A percentile compares a stretch with the other conserved stretches of the same genome.
Conservation (phyloP, 1,140 invertebrate species). For the Brachystomella parvula region DNA sequence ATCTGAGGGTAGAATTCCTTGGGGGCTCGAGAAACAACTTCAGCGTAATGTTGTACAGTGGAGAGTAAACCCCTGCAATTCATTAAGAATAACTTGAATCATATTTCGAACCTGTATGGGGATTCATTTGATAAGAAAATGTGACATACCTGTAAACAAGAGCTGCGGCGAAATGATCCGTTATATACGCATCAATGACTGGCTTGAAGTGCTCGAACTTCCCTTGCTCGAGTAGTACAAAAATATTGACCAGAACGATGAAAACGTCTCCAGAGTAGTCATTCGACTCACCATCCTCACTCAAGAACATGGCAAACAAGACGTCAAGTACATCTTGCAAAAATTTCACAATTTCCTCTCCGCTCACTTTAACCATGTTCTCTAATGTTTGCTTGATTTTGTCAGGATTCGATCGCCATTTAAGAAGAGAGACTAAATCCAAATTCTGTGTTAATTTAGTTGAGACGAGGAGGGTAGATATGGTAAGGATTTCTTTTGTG, state of each 20-base stretch:
- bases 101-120: no score
- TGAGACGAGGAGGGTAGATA: slow-evolving; percentile 78
- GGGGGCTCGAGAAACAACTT: slow-evolving; percentile 60
- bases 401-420: slow-evolving; percentile 68
- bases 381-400: slow-evolving; percentile 62
- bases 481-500: slow-evolving; percentile 71
- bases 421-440: slow-evolving; percentile 75
- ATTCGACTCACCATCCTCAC: slow-evolving; percentile 80
- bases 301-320: slow-evolving; percentile 87
- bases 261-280: slow-evolving; percentile 65
- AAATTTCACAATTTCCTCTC: slow-evolving; percentile 93
- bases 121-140: no score
- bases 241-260: slow-evolving; percentile 76
- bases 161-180: slow-evolving; percentile 88
- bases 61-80: slow-evolving; percentile 67
- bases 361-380: slow-evolving; percentile 66
- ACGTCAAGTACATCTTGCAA: slow-evolving; percentile 91
- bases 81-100: no score
- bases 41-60: slow-evolving; percentile 83
- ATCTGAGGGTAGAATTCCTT: slow-evolving; percentile 79
- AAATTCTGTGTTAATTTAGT: slow-evolving; percentile 93
- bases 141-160: slow-evolving; percentile 88
- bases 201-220: slow-evolving; percentile 94
- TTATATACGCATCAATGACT: slow-evolving; percentile 91
- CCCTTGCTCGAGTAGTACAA: slow-evolving; percentile 72